These are phyloP conservation scores for Lissocephala sabroskyi DNA, from an alignment of 2,888 invertebrate species.

Conservation along the genomic window DNA sequence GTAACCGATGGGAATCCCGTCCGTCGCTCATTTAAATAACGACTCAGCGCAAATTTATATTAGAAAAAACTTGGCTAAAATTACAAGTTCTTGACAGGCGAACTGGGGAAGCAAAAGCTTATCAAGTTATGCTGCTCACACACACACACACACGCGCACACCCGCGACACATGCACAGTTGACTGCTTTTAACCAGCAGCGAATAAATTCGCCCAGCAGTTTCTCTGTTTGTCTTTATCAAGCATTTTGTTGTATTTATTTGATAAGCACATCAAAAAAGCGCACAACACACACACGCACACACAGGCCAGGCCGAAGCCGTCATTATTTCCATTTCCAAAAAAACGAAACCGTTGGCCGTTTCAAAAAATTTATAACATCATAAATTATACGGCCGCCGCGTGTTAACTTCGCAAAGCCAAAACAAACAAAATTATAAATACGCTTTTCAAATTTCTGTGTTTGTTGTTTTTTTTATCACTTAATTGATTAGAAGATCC, in stretches of 20 bases:
- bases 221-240: constrained; percentile 44
- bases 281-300: constrained; percentile 20
- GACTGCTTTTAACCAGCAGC: too few relatives aligned
- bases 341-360: not conserved
- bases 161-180: too few relatives aligned
- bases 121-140: constrained; percentile 44
- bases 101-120: too few relatives aligned
- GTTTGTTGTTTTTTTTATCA: constrained; percentile 6
- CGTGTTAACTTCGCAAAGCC: constrained; percentile 39
- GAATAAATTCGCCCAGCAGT: not conserved
- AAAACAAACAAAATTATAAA: constrained; percentile 36
- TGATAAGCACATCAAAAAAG: constrained; percentile 52
- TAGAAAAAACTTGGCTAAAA: constrained; percentile 31
- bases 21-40: constrained; percentile 25
- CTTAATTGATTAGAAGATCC: constrained; percentile 14
- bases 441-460: too few relatives aligned
- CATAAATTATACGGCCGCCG: constrained; percentile 55
- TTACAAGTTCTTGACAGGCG: constrained; percentile 30
- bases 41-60: constrained; percentile 48
- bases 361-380: constrained; percentile 35
- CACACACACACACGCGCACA: constrained; percentile 15
- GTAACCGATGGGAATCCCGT: constrained; percentile 30
- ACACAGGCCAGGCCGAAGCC: too few relatives aligned
- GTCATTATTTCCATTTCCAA: not conserved
- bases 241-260: constrained; percentile 35